These are phyloP conservation scores for Muscicapa comitata DNA, from an alignment of 2,797 vertebrate genomes.

Conservation along the genomic window DNA sequence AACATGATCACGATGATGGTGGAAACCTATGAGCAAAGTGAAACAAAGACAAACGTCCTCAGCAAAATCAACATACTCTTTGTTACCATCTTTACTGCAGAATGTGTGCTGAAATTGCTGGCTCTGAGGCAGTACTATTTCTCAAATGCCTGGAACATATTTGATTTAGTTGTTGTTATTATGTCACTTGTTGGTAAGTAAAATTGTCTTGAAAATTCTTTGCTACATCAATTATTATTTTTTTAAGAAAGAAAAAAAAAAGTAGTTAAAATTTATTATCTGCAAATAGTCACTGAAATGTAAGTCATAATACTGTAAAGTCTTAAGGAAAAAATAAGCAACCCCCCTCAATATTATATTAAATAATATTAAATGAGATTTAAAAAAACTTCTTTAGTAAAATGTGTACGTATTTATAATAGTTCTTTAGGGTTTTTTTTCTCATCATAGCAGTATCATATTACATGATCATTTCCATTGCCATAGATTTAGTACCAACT, in stretches of 20 bases:
- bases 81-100: constrained; percentile 69
- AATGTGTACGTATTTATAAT: not conserved
- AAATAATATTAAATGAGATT: not conserved
- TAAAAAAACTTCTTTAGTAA: not conserved
- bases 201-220: not conserved
- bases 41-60: constrained; percentile 49
- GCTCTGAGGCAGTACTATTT: constrained; percentile 77
- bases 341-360: rapidly evolving
- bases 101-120: constrained; percentile 74
- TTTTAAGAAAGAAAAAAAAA: not conserved
- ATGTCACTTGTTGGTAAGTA: constrained; percentile 75
- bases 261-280: not conserved
- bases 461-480: not conserved
- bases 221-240: not conserved
- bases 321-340: not conserved
- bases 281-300: not conserved
- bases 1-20: constrained; percentile 81
- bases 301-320: not conserved
- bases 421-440: not conserved
- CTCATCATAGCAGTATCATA: not conserved
- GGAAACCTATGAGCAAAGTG: constrained; percentile 69
- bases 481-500: not conserved
- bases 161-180: constrained; percentile 75
- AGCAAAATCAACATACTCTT: constrained; percentile 75
- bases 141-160: constrained; percentile 78